Conservation (phyloP, 2,797 vertebrate genomes). For the Melanotaenia boesemani region DNA sequence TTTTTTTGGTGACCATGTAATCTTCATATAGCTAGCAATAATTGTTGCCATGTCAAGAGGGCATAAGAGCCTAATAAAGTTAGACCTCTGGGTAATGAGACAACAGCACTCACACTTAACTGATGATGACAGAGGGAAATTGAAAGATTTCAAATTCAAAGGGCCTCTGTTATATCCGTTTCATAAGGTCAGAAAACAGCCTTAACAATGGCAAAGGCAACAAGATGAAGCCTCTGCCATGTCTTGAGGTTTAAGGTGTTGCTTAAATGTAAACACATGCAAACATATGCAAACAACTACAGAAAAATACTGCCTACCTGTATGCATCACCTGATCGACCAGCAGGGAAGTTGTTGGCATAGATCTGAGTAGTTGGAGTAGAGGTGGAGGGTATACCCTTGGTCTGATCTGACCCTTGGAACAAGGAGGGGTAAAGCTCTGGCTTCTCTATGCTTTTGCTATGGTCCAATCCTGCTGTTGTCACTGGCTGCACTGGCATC, state of each 20-base stretch:
- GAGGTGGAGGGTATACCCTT: constrained; percentile 88
- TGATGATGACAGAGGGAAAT: background rate
- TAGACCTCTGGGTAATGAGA: constrained; percentile 13
- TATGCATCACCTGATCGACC: constrained; percentile 85
- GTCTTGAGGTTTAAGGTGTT: background rate
- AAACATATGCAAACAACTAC: background rate
- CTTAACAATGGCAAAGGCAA: background rate
- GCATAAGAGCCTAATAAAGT: constrained; percentile 13
- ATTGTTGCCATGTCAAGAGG: constrained; percentile 1
- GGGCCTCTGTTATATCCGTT: background rate
- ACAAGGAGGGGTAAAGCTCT: constrained; percentile 81
- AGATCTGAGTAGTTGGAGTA: constrained; percentile 86
- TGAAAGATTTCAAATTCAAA: background rate
- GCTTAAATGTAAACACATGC: background rate
- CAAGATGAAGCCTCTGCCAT: background rate
- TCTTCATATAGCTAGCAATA: background rate
- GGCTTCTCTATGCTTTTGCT: constrained; percentile 89
- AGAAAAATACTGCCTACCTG: constrained; percentile 81
- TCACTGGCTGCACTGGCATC: constrained; percentile 87
- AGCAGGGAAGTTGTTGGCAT: constrained; percentile 84
- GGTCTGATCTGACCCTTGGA: constrained; percentile 84
- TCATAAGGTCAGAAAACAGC: background rate
- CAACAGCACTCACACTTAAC: background rate
- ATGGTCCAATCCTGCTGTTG: constrained; percentile 83
- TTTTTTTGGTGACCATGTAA: no score